phyloP scores from a whole-genome alignment of 64 coral and sea anemone genomes.

The Pocillopora damicornis region DNA sequence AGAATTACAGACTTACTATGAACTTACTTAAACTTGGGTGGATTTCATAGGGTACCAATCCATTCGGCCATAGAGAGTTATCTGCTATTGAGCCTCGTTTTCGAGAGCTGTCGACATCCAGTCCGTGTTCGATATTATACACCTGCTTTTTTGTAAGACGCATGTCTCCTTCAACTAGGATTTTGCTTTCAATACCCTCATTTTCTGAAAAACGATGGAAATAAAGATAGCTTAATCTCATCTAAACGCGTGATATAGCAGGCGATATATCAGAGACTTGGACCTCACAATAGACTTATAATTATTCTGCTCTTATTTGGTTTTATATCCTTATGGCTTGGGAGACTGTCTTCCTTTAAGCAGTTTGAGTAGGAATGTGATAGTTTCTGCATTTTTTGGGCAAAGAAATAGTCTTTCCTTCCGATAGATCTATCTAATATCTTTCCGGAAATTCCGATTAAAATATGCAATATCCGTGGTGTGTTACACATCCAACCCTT shows the following conservation, averaged over 20 bases:
- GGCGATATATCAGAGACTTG: background rate
- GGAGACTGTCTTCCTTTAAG: no score
- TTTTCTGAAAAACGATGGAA: slow-evolving; percentile 3
- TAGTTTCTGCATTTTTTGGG: no score
- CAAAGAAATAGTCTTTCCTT: no score
- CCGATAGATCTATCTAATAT: no score
- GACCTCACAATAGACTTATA: no score
- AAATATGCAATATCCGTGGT: no score
- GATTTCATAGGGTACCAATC: slow-evolving; percentile 1
- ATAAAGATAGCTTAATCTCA: background rate
- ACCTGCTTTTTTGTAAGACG: background rate
- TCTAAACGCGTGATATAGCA: background rate
- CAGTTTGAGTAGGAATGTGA: no score
- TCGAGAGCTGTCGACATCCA: background rate
- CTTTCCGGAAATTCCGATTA: no score
- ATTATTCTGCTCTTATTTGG: no score
- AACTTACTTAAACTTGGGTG: background rate
- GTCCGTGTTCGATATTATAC: background rate
- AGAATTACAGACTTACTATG: background rate
- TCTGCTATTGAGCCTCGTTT: background rate
- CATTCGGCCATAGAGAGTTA: background rate
- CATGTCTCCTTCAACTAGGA: slow-evolving; percentile 30
- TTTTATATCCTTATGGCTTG: no score
- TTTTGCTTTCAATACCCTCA: background rate
- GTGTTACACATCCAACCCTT: no score